Percentiles rank a stretch among this genome's conserved stretches.
These are phyloP conservation scores for Axinella damicornis DNA, from an alignment of 37 sponge, comb jelly and placozoan genomes.

Conservation along the genomic window DNA sequence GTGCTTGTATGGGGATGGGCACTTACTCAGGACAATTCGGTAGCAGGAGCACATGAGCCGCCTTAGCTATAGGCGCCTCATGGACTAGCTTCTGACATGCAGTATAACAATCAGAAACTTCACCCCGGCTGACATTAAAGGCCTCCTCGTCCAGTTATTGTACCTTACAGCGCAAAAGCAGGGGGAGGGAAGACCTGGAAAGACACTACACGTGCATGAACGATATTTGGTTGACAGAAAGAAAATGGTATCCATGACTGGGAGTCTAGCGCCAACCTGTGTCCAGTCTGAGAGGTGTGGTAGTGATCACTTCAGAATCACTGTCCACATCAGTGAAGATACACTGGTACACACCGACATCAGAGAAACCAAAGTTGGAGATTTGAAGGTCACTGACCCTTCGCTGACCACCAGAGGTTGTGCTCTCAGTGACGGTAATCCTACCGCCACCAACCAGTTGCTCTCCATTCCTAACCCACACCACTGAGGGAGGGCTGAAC, in stretches of 20 bases:
- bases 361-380: constrained; percentile 14
- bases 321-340: constrained; percentile 46
- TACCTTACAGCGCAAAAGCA: too few relatives aligned
- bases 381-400: background rate
- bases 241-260: background rate
- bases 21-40: too few relatives aligned
- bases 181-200: too few relatives aligned
- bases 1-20: too few relatives aligned
- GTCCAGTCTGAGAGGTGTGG: constrained; percentile 42
- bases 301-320: constrained; percentile 13
- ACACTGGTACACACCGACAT: constrained; percentile 60
- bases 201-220: too few relatives aligned
- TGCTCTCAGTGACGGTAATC: background rate
- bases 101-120: too few relatives aligned
- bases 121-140: too few relatives aligned
- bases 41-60: too few relatives aligned
- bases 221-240: too few relatives aligned
- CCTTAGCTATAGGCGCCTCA: too few relatives aligned
- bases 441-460: background rate
- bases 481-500: background rate
- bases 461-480: constrained; percentile 8
- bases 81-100: too few relatives aligned
- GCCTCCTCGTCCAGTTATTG: too few relatives aligned
- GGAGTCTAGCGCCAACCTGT: constrained; percentile 11
- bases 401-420: background rate